These are phyloP conservation scores for Hydrozoanthus tunicans DNA, from an alignment of 64 coral and sea anemone species.

Conservation along the genomic window DNA sequence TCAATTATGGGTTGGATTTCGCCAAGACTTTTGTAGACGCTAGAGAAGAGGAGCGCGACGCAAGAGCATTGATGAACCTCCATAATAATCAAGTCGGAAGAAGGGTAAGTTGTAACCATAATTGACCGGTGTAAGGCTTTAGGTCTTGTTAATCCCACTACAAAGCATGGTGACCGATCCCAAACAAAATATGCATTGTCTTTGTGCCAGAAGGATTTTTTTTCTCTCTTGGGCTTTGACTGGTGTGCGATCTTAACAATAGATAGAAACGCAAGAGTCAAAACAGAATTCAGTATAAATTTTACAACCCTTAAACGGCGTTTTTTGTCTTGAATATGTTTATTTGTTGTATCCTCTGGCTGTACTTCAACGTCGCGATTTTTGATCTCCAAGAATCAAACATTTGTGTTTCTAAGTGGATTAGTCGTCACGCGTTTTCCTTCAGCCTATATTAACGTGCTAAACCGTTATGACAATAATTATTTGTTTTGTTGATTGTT, in stretches of 20 bases:
- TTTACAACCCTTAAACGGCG: neutral
- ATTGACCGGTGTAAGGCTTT: neutral
- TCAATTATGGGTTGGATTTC: constrained; percentile 82
- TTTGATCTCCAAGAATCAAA: neutral
- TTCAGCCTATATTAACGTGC: neutral
- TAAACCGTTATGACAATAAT: constrained; percentile 2
- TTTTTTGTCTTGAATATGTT: neutral
- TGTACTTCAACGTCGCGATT: neutral
- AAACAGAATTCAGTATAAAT: neutral
- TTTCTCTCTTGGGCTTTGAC: constrained; percentile 39
- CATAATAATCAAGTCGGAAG: constrained; percentile 96
- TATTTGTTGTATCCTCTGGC: neutral
- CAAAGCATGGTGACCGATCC: neutral
- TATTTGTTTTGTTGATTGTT: constrained; percentile 28
- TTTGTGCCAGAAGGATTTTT: neutral
- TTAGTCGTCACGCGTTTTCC: too few species aligned
- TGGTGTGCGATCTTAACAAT: neutral
- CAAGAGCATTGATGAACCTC: constrained; percentile 90
- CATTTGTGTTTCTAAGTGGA: too few species aligned
- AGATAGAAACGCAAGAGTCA: neutral
- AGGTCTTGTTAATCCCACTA: neutral
- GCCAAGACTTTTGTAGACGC: constrained; percentile 93
- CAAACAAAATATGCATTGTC: constrained; percentile 44
- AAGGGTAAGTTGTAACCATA: constrained; percentile 61
- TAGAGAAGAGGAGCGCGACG: constrained; percentile 84